phyloP scores from a whole-genome alignment of 2,113 vertebrate species.

The Scytalopus superciliaris region DNA sequence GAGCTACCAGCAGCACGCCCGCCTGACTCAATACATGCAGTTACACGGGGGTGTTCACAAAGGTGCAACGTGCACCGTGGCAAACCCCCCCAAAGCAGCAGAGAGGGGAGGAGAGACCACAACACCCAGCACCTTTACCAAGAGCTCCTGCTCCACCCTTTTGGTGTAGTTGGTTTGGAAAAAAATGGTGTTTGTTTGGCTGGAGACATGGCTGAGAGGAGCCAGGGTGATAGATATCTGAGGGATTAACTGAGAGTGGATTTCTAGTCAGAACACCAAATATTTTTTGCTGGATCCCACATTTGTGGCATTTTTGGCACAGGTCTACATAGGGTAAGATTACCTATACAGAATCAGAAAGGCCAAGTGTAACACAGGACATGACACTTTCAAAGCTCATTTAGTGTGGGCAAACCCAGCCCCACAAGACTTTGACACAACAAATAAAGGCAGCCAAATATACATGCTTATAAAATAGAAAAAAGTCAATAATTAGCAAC shows the following conservation, averaged over 20 bases:
- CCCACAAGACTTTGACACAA: neutral
- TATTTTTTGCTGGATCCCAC: neutral
- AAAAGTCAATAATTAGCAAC: neutral
- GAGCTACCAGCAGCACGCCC: neutral
- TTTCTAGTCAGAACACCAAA: neutral
- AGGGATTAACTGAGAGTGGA: neutral
- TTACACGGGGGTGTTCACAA: accelerated
- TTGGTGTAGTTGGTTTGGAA: neutral
- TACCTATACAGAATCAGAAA: neutral
- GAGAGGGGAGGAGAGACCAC: accelerated
- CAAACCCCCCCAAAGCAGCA: neutral
- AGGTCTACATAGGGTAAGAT: neutral
- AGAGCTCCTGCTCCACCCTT: neutral
- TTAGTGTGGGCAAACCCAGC: neutral
- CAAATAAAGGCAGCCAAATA: neutral
- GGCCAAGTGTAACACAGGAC: neutral
- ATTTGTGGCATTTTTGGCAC: neutral
- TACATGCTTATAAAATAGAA: neutral
- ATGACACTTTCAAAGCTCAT: neutral
- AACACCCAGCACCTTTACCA: neutral
- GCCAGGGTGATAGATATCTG: neutral
- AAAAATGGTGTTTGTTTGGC: neutral
- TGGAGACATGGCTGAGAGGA: neutral
- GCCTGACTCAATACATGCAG: neutral
- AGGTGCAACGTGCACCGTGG: neutral